Percentiles rank a stretch among this genome's conserved stretches.
Evolutionary conservation across 2,888 invertebrate genomes (phyloP).

Genomic region (Matsumyia berberina): DNA sequence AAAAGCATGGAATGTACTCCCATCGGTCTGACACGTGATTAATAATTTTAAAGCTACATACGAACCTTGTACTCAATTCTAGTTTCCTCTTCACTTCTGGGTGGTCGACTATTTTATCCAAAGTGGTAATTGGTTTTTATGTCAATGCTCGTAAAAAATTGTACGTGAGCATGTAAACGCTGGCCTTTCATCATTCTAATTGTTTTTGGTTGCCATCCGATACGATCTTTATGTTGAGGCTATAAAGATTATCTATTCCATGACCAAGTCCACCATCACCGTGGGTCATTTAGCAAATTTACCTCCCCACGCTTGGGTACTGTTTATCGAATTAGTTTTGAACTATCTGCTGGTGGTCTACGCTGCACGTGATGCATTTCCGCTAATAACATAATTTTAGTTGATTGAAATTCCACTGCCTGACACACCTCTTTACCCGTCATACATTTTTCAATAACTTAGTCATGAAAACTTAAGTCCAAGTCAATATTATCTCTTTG

Average conservation of each 20-base stretch:
- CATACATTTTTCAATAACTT: not conserved
- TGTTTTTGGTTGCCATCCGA: slow-evolving; percentile 29
- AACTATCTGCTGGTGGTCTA: too few relatives aligned
- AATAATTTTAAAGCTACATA: not conserved
- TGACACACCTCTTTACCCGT: too few relatives aligned
- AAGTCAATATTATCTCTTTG: slow-evolving; percentile 14
- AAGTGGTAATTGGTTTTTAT: slow-evolving; percentile 23
- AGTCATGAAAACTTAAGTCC: slow-evolving; percentile 25
- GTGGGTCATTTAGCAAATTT: not conserved
- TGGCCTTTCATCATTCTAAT: slow-evolving; percentile 33
- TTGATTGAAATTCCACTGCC: too few relatives aligned
- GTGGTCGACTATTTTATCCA: slow-evolving; percentile 16
- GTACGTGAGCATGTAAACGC: slow-evolving; percentile 23
- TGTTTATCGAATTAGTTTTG: too few relatives aligned
- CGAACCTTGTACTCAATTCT: not conserved
- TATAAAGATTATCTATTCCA: slow-evolving; percentile 30
- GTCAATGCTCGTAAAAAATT: slow-evolving; percentile 15
- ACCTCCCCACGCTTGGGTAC: not conserved
- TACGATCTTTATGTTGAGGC: slow-evolving; percentile 38
- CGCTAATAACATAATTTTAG: too few relatives aligned
- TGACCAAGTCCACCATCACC: not conserved
- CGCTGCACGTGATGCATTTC: too few relatives aligned
- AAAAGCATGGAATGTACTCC: too few relatives aligned
- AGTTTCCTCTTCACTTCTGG: not conserved
- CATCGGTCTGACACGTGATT: too few relatives aligned